phyloP scores from a whole-genome alignment of 2,113 vertebrate genomes.

The Boulengeromyrus knoepffleri region DNA sequence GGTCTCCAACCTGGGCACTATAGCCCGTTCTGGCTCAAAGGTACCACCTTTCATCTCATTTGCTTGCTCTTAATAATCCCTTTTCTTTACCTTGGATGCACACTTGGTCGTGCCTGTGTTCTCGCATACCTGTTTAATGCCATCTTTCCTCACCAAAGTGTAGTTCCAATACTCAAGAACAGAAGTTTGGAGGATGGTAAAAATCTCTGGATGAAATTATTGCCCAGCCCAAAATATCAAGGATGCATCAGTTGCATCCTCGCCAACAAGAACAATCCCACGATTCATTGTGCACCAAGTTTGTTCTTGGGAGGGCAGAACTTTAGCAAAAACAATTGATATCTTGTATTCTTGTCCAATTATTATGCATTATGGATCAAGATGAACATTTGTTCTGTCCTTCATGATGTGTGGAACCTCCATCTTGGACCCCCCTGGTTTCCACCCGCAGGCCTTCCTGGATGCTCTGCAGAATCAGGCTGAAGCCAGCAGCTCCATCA shows the following conservation, averaged over 20 bases:
- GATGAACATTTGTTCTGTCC: not conserved
- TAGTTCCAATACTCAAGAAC: not conserved
- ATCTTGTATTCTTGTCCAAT: not conserved
- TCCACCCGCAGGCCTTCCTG: conserved; percentile 71
- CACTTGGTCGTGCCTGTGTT: not conserved
- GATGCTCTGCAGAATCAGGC: conserved; percentile 80
- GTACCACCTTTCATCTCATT: not conserved
- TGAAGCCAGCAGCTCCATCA: conserved; percentile 83
- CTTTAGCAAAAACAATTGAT: not conserved
- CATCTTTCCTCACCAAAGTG: not conserved
- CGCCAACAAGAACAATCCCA: not conserved
- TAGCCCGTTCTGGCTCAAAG: conserved; percentile 76
- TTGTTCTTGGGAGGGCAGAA: not conserved
- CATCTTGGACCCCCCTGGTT: too few relatives aligned
- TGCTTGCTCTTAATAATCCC: not conserved
- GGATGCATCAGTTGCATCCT: not conserved
- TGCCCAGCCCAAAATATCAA: not conserved
- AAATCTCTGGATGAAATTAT: not conserved
- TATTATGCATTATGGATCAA: not conserved
- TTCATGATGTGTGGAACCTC: not conserved
- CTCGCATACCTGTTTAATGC: not conserved
- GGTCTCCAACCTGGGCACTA: conserved; percentile 85
- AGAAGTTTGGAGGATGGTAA: not conserved
- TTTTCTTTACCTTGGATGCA: not conserved
- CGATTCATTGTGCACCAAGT: not conserved